Percentiles rank a stretch among this genome's conserved stretches.
These are phyloP conservation scores for Aphrocallistes beatrix DNA, from an alignment of 37 sponge, comb jelly and placozoan genomes.

Conservation along the genomic window DNA sequence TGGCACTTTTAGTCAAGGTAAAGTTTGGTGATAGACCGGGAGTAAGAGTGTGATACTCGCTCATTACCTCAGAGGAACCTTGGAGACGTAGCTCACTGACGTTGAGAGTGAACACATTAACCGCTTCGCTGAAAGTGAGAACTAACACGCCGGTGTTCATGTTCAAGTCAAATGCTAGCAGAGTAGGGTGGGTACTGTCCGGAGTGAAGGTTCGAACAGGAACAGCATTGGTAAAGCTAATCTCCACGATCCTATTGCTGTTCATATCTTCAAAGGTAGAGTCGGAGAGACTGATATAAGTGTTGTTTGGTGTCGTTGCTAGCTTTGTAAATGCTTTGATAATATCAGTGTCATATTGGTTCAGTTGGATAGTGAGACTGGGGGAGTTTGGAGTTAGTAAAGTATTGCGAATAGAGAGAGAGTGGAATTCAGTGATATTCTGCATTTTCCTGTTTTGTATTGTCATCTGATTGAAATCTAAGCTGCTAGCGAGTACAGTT, in stretches of 20 bases:
- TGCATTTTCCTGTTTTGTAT: slow-evolving; percentile 46
- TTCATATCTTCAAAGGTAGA: slow-evolving; percentile 55
- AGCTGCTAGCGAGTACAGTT: slow-evolving; percentile 50
- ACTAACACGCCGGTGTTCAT: slow-evolving; percentile 9
- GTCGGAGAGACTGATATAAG: slow-evolving; percentile 47
- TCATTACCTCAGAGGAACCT: neutral
- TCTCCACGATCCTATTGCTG: slow-evolving; percentile 42
- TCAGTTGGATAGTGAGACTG: slow-evolving; percentile 45
- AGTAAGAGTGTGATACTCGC: neutral
- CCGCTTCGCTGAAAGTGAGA: slow-evolving; percentile 16
- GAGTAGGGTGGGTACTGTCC: slow-evolving; percentile 39
- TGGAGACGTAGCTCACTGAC: neutral
- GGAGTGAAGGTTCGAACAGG: slow-evolving; percentile 27
- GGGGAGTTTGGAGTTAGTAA: slow-evolving; percentile 37
- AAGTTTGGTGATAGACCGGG: neutral
- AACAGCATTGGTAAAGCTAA: slow-evolving; percentile 27
- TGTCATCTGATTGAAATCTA: slow-evolving; percentile 48
- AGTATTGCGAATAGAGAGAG: neutral
- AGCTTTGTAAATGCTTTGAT: slow-evolving; percentile 61
- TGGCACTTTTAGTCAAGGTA: slow-evolving; percentile 12
- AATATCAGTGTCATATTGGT: slow-evolving; percentile 50
- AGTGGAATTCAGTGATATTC: slow-evolving; percentile 22
- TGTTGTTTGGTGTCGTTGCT: slow-evolving; percentile 52
- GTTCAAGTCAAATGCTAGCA: slow-evolving; percentile 34
- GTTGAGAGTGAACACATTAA: neutral